phyloP scores from a whole-genome alignment of 64 coral and sea anemone species.

The Montipora efflorescens region DNA sequence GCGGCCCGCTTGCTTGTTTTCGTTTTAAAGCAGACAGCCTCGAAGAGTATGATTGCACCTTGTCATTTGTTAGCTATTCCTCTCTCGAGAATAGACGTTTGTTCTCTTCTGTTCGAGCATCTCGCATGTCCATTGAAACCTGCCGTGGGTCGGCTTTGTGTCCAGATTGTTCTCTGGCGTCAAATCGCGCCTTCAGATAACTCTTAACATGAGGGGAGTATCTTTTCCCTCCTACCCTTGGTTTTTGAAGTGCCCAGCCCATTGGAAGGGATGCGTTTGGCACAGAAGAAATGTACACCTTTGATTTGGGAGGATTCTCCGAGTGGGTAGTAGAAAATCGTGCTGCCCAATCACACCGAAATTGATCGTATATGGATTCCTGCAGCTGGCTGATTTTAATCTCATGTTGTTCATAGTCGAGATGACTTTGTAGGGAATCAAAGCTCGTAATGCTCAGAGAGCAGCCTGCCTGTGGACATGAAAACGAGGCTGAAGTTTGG shows the following conservation, averaged over 20 bases:
- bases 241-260: neutral
- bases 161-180: neutral
- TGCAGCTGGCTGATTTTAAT: neutral
- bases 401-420: conserved; percentile 14
- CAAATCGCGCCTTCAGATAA: neutral
- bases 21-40: no score
- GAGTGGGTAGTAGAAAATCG: neutral
- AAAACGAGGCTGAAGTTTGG: neutral
- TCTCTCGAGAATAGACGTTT: no score
- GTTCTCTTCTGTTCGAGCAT: no score
- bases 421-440: conserved; percentile 1
- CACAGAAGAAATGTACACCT: neutral
- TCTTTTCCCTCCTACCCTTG: neutral
- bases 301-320: neutral
- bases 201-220: neutral
- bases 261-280: neutral
- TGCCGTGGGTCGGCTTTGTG: neutral
- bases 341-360: neutral
- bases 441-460: neutral
- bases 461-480: conserved; percentile 14
- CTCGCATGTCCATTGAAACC: no score
- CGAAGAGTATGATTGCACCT: no score
- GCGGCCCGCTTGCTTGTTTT: no score
- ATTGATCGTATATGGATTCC: conserved; percentile 2
- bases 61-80: no score